Evolutionary conservation across 1,140 invertebrate species (phyloP), one percentile per base, ranked within the genome.

Genomic region (Drosophila takahashii): DNA sequence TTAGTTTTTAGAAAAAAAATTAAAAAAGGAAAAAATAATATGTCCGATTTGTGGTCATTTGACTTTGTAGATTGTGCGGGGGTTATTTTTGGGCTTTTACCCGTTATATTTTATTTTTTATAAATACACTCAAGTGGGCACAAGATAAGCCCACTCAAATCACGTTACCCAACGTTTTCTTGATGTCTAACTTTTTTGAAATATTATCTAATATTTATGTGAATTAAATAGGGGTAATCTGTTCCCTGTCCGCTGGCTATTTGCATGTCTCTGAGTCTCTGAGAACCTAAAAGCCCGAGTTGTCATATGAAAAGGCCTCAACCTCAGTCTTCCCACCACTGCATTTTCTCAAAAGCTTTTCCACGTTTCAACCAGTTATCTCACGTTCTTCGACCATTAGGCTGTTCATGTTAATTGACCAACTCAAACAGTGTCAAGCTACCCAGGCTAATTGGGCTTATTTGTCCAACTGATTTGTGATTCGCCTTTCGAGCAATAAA

Each of bases 381-480:
- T 45, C 51, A 47, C 50, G 44, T 15, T 16, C 39, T 9, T 16
- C 37, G 8, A 10, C 50, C 32, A 51, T 70, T 71, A 56, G 51
- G 36, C 15, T 11, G 39, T 26, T 22, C 59, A 53, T 65, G 71
- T 64, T 75, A 75, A 75, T 74, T 74, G 58, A 50, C 59, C 50
- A 65, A 39, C 51, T 44, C 48, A 54, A 64, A 64, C 58, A 32
- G 13, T 50, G 34, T 29, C 66, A 29, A 50, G 15, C 57, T 16
- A 48, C 9, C 6, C 39, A 36, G 32, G 16, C 72, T 75, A 57
- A 65, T 76, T 73, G 51, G 36, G 27, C 47, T 58, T 76, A 64
- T 74, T 75, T 75, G 51, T 64, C 45, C 72, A 76, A 66, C 60
- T 76, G 27, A 76, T 76, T 52, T 66, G 16, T 44, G 60, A 37